Conservation (phyloP, 2,113 vertebrate species). For the Chelonoidis abingdonii region DNA sequence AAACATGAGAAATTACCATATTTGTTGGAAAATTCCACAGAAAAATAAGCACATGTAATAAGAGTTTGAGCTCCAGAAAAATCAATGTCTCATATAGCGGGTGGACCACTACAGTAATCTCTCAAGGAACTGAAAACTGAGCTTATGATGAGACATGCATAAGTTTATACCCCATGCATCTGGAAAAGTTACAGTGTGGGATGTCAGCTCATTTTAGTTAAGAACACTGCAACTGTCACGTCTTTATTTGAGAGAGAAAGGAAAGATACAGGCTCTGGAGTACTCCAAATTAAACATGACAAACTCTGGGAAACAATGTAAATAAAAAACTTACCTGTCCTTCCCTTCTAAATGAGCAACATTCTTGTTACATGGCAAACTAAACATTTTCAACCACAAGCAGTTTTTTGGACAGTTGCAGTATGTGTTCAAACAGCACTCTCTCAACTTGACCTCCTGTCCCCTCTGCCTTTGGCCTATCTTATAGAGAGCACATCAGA, state of each 20-base stretch:
- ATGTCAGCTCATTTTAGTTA: background rate
- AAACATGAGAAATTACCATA: fast-evolving
- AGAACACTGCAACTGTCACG: background rate
- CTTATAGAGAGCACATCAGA: fast-evolving
- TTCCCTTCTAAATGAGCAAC: background rate
- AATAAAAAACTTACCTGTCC: background rate
- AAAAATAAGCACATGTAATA: background rate
- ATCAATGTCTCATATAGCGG: fast-evolving
- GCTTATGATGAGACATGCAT: background rate
- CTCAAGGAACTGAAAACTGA: background rate
- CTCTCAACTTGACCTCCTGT: background rate
- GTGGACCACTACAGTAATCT: too few relatives aligned
- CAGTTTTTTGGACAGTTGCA: background rate
- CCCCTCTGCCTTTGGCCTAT: fast-evolving
- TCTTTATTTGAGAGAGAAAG: background rate
- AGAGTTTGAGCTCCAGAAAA: background rate
- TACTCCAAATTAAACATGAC: background rate
- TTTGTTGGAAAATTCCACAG: background rate
- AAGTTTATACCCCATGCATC: background rate
- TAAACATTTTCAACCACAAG: background rate
- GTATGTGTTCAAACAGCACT: background rate
- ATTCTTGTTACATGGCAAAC: background rate
- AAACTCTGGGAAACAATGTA: fast-evolving
- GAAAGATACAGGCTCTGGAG: background rate
- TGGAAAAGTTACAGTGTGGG: background rate